Evolutionary conservation across 2,888 invertebrate species (phyloP).

Genomic region (Machimus atricapillus): DNA sequence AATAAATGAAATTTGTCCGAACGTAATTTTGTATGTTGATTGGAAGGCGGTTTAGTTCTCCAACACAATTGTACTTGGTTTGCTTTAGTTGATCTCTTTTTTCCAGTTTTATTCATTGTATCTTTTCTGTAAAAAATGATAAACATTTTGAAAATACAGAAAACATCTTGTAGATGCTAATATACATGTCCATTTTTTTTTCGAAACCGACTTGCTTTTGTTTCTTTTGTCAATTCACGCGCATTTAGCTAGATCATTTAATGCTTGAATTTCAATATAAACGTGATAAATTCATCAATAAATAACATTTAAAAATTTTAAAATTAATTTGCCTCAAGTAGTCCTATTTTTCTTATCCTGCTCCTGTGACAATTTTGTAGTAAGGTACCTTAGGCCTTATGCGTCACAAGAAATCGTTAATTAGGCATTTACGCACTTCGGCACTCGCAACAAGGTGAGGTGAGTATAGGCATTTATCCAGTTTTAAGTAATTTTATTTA

Average conservation of each 20-base stretch:
- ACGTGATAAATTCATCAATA: background rate
- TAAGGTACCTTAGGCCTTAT: background rate
- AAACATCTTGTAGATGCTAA: background rate
- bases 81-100: background rate
- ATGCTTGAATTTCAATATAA: background rate
- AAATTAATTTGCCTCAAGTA: background rate
- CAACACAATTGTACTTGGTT: background rate
- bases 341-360: background rate
- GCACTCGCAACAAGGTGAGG: background rate
- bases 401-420: background rate
- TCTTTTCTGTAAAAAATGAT: background rate
- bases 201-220: background rate
- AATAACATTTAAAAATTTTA: background rate
- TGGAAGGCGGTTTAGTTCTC: background rate
- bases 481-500: background rate
- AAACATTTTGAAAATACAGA: background rate
- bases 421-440: background rate
- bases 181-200: background rate
- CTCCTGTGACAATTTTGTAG: background rate
- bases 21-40: background rate
- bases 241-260: background rate
- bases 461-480: background rate
- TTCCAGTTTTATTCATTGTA: background rate
- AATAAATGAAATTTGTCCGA: conserved; percentile 30
- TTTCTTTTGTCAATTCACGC: background rate